Percentiles rank a stretch among this genome's conserved stretches.
phyloP scores from a whole-genome alignment of 2,797 vertebrate genomes.

The Mormyrus proboscirostris region DNA sequence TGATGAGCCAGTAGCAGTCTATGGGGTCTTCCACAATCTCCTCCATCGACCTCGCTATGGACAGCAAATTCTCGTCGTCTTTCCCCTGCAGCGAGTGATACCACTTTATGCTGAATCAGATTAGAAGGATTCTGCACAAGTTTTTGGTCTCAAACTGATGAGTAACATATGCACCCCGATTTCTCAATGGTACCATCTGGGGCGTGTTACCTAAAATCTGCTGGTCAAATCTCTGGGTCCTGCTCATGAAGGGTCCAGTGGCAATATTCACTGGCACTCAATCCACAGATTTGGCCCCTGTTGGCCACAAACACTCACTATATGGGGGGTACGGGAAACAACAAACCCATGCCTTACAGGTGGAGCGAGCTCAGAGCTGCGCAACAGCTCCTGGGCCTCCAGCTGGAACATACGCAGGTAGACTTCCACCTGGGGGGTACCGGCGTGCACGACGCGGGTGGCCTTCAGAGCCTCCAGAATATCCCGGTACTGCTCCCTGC shows the following conservation, averaged over 20 bases:
- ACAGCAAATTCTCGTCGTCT: slow-evolving; percentile 81
- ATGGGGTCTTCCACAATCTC: slow-evolving; percentile 84
- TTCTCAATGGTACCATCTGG: neutral
- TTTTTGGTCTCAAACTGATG: neutral
- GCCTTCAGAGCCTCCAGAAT: slow-evolving; percentile 75
- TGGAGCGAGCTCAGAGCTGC: slow-evolving; percentile 61
- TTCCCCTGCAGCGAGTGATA: slow-evolving; percentile 59
- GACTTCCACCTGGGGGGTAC: slow-evolving; percentile 73
- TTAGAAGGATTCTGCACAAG: neutral
- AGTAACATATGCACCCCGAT: neutral
- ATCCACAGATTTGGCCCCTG: neutral
- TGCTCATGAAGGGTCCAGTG: neutral
- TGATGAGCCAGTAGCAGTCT: slow-evolving; percentile 91
- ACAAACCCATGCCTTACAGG: slow-evolving; percentile 58
- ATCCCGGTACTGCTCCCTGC: slow-evolving; percentile 80
- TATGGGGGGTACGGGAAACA: neutral
- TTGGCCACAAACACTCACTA: neutral
- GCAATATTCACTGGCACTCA: neutral
- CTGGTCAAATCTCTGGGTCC: neutral
- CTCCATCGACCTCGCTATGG: slow-evolving; percentile 83
- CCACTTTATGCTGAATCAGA: neutral
- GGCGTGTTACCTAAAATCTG: neutral
- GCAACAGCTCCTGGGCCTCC: slow-evolving; percentile 78
- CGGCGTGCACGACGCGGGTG: slow-evolving; percentile 71
- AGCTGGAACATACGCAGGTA: slow-evolving; percentile 85